Base-by-base conservation (phyloP, 2,113 vertebrate species). In the Cryptotis parvus region DNA sequence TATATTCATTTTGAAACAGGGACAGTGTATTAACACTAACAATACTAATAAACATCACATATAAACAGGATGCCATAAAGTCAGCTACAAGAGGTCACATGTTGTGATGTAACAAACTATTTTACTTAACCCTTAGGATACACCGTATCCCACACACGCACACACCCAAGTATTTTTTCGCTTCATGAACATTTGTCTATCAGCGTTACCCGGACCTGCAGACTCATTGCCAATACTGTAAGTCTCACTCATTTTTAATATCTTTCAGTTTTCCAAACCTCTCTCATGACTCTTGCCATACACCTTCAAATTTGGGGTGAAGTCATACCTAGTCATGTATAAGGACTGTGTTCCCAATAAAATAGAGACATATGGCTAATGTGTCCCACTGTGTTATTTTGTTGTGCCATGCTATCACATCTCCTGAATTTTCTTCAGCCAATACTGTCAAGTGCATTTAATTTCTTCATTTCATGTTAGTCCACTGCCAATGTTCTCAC, bases 361-460 rank as follows among this genome's bases (percentile, higher is more conserved):
- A 97, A 97, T 93, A 96, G 94, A 96, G 97, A 94, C 97, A 98
- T 98, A 98, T 97, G 98, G 98, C 97, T 97, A 97, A 97, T 98
- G 95, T 96, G 96, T 88, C 95, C 93, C 94, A 98, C 97, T 94
- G 84, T 95, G 96, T 98, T 97, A 97, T 96, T 97, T 96, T 96
- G 89, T 93, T 97, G 96, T 96, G 93, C 96, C 97, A 76, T 96
- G 97, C 97, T 95, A 97, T 96, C 84, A 52, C 94, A 96, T 97
- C 96, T 97, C 95, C 96, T 97, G 95, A 96, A 97, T 97, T 97
- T 97, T 97, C 97, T 98, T 98, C 95, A 97, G 97, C 96, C 96
- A 98, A 97, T 98, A 97, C 96, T 98, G 97, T 98, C 97, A 97
- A 96, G 97, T 93, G 68, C 95, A 97, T 97, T 98, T 98, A 98